Evolutionary conservation across 2,113 vertebrate species (phyloP).

Genomic region (Pteropus alecto): DNA sequence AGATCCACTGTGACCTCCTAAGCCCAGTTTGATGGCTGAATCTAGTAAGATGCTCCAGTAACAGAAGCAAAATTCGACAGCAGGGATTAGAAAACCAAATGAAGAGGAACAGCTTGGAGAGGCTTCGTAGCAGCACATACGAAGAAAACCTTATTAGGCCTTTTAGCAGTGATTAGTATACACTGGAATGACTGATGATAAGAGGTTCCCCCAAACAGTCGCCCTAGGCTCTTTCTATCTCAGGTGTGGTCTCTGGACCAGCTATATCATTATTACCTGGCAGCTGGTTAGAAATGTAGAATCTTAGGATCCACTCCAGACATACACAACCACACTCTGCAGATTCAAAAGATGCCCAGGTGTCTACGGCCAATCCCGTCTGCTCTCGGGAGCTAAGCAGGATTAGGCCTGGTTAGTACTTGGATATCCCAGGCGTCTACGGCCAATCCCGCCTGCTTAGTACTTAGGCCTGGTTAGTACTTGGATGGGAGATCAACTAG

Average conservation of each 20-base stretch:
- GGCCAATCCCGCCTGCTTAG: no score
- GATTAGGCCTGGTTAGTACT: no score
- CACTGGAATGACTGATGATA: background rate
- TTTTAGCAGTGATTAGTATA: background rate
- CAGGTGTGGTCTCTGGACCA: background rate
- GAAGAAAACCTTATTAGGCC: background rate
- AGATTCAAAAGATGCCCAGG: background rate
- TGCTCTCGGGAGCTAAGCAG: no score
- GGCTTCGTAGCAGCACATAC: background rate
- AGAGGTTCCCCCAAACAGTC: background rate
- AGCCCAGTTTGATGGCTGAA: background rate
- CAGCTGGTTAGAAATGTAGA: background rate
- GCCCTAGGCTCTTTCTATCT: background rate
- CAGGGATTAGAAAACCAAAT: background rate
- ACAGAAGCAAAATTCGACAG: background rate
- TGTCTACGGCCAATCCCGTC: background rate
- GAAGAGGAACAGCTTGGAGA: background rate
- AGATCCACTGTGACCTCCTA: background rate
- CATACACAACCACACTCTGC: background rate
- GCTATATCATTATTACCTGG: background rate
- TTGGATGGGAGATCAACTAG: no score
- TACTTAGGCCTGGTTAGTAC: no score
- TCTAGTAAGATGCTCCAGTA: background rate
- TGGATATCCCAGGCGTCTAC: background rate
- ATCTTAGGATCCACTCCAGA: background rate